Base-by-base conservation (phyloP, 2,888 invertebrate species). In the Phlogophora meticulosa region DNA sequence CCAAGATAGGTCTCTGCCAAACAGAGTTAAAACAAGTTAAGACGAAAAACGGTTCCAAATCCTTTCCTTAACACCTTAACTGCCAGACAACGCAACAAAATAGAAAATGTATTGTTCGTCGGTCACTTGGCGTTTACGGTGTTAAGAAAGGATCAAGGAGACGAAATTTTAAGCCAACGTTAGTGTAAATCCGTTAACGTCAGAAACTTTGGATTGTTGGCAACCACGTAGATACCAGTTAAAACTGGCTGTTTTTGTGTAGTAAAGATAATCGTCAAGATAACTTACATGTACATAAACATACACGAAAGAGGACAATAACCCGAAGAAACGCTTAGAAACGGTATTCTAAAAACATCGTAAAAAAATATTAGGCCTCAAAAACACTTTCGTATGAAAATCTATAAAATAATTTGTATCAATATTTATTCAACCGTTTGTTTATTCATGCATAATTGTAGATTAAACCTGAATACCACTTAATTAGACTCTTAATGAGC, bases 401-500 rank as follows among this genome's bases (percentile, higher is more conserved):
- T 7, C 11, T 20, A 34, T 36, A n/a, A n/a, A n/a, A n/a, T n/a
- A 36, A 42, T 49, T 49, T 40, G 15, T 42, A 20, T 22, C n/a
- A 52, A 52, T 73, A 36, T 52, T 24, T 42, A 53, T 73, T 48
- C 17, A 52, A 51, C 17, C 28, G 4, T 9, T 34, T 51, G 15
- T 52, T 72, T 63, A 69, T 46, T 64, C 46, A 34, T 28, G 20
- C 15, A 24, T 5, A 62, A 45, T 10, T 62, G 20, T 38, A 55
- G 48, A 70, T 55, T 24, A 49, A 65, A 74, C 32, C 28, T 48
- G 43, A 73, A 49, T n/a, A 49, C 13, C 40, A 52, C 22, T 11
- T 55, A 51, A 48, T 66, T 66, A 64, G 15, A n/a, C 24, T 15
- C 9, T 34, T 66, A 64, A 66, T 55, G 52, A 43, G 53, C 17